Conservation (phyloP, 2,888 invertebrate species). For the Empis livida region DNA sequence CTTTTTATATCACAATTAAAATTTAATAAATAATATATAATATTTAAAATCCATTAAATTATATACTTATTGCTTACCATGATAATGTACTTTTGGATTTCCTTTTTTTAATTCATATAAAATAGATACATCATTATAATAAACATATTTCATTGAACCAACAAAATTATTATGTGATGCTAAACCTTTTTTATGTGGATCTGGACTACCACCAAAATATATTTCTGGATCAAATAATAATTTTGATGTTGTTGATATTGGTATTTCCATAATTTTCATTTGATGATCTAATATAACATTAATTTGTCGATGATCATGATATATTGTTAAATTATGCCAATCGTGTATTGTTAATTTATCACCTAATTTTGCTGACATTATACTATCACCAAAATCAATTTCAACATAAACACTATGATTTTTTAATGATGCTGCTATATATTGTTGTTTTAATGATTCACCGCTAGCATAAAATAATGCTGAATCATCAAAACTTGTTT, state of each 20-base stretch:
- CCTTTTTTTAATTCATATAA: constrained; percentile 74
- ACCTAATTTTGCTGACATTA: constrained; percentile 54
- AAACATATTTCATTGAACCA: constrained; percentile 82
- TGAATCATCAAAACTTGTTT: constrained; percentile 84
- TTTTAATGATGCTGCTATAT: constrained; percentile 75
- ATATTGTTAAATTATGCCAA: constrained; percentile 86
- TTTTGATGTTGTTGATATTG: constrained; percentile 42
- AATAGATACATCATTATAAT: constrained; percentile 85
- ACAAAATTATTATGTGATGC: constrained; percentile 75
- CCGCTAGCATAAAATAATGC: constrained; percentile 88
- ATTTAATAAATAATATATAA: background rate
- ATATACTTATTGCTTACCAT: constrained; percentile 34
- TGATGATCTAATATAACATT: constrained; percentile 65
- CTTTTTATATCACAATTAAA: background rate
- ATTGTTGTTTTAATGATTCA: constrained; percentile 72
- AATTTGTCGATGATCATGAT: constrained; percentile 61
- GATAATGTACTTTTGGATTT: constrained; percentile 75
- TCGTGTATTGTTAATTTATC: constrained; percentile 56
- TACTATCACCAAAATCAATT: constrained; percentile 74
- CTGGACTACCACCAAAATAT: constrained; percentile 82
- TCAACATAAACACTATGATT: constrained; percentile 74
- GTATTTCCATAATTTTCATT: constrained; percentile 54
- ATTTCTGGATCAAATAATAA: constrained; percentile 89
- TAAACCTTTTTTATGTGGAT: constrained; percentile 65
- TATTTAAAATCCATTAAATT: background rate